phyloP scores from a whole-genome alignment of 2,113 vertebrate species.

The Ammodytes dubius region DNA sequence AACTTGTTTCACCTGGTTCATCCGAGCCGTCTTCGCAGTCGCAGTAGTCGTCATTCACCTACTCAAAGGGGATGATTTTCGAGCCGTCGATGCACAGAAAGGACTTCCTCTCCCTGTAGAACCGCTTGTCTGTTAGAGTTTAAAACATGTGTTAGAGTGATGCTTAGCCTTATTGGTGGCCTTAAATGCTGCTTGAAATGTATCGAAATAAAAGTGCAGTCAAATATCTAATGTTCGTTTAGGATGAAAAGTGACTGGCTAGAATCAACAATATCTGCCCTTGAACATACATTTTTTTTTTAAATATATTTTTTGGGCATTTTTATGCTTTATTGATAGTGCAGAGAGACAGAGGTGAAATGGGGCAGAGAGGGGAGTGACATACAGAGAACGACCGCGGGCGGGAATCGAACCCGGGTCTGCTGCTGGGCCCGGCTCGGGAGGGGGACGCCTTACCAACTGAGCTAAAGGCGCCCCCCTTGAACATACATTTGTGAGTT shows the following conservation, averaged over 20 bases:
- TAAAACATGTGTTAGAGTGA: constrained; percentile 1
- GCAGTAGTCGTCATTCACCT: constrained; percentile 92
- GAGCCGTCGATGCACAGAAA: constrained; percentile 83
- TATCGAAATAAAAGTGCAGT: not conserved
- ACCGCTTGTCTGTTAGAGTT: constrained; percentile 75
- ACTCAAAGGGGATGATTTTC: constrained; percentile 79
- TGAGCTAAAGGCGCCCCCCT: too few species aligned
- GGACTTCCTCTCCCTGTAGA: constrained; percentile 82
- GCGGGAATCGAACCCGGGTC: too few species aligned
- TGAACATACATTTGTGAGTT: not conserved
- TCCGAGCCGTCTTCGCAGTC: constrained; percentile 91
- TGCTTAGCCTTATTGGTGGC: not conserved
- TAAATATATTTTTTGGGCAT: too few species aligned
- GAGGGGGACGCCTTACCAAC: too few species aligned
- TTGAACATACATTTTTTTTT: not conserved
- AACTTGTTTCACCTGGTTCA: constrained; percentile 86
- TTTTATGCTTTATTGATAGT: too few species aligned
- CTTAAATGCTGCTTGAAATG: not conserved
- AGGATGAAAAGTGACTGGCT: not conserved
- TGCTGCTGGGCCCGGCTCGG: too few species aligned
- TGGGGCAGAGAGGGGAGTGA: too few species aligned
- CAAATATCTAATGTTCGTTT: constrained; percentile 32
- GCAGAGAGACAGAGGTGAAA: too few species aligned
- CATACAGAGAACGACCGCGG: too few species aligned
- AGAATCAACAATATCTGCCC: not conserved